Conservation (phyloP, 1,140 invertebrate species). For the Octopus sinensis region DNA sequence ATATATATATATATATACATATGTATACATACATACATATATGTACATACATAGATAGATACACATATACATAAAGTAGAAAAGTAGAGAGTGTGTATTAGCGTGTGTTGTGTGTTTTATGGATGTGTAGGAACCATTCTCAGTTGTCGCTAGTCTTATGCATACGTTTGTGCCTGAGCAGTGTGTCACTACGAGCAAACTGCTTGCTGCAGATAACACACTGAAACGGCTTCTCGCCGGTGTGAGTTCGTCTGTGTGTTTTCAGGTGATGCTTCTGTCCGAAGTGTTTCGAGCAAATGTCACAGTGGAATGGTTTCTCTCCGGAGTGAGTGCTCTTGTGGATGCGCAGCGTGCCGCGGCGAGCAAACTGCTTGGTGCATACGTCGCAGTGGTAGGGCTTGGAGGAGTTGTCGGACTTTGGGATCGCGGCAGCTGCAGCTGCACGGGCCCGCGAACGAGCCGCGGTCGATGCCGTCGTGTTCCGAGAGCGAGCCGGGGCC, state of each 20-base stretch:
- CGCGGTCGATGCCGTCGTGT: background rate
- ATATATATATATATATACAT: too few species aligned
- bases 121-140: too few species aligned
- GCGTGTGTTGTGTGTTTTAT: too few species aligned
- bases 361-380: constrained; percentile 20
- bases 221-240: constrained; percentile 9
- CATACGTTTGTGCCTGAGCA: background rate
- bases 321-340: constrained; percentile 28
- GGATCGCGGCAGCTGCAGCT: background rate
- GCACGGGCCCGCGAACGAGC: background rate
- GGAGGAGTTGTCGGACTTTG: background rate
- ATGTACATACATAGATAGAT: too few species aligned
- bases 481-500: background rate
- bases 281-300: constrained; percentile 64
- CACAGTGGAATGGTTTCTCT: constrained; percentile 39
- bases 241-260: constrained; percentile 2
- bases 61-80: too few species aligned
- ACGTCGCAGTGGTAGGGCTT: constrained; percentile 12
- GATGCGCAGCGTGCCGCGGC: constrained; percentile 46
- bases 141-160: constrained; percentile 41
- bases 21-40: too few species aligned
- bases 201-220: constrained; percentile 9
- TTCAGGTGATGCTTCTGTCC: constrained; percentile 21
- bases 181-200: background rate
- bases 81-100: too few species aligned